phyloP scores from a whole-genome alignment of 2,888 invertebrate species.

The Tipula vernalis region DNA sequence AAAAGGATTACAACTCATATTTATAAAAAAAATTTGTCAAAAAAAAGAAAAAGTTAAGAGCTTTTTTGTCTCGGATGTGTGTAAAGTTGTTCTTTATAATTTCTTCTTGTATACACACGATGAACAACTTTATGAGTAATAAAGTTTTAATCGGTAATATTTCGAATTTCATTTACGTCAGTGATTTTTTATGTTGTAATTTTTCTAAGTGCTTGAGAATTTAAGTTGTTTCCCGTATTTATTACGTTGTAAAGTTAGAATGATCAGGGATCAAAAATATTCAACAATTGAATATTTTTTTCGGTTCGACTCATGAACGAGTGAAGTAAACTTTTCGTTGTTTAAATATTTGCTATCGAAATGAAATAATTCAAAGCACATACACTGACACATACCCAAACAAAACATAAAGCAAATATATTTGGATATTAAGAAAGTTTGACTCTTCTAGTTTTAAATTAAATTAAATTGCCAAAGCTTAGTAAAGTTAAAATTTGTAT shows the following conservation, averaged over 20 bases:
- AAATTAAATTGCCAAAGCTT: not conserved
- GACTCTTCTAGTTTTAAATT: not conserved
- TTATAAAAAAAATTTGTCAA: not conserved
- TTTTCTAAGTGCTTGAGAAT: not conserved
- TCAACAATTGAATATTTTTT: not conserved
- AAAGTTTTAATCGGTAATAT: not conserved
- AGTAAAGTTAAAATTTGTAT: not conserved
- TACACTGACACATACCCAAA: too few species aligned
- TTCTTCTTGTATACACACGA: not conserved
- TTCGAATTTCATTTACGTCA: not conserved
- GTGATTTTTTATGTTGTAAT: not conserved
- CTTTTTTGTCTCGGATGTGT: not conserved
- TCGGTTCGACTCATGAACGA: not conserved
- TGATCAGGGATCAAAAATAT: too few species aligned
- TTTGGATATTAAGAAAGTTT: not conserved
- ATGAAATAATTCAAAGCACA: not conserved
- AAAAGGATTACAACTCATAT: not conserved
- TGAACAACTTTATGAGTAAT: not conserved
- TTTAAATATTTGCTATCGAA: not conserved
- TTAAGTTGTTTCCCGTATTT: not conserved
- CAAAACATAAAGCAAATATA: not conserved
- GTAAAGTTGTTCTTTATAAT: not conserved
- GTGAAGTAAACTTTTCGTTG: not conserved
- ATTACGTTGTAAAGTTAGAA: too few species aligned
- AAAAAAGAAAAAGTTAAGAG: not conserved